These are phyloP conservation scores for Tenthredo mesomela DNA, from an alignment of 2,888 invertebrate species.

Conservation along the genomic window DNA sequence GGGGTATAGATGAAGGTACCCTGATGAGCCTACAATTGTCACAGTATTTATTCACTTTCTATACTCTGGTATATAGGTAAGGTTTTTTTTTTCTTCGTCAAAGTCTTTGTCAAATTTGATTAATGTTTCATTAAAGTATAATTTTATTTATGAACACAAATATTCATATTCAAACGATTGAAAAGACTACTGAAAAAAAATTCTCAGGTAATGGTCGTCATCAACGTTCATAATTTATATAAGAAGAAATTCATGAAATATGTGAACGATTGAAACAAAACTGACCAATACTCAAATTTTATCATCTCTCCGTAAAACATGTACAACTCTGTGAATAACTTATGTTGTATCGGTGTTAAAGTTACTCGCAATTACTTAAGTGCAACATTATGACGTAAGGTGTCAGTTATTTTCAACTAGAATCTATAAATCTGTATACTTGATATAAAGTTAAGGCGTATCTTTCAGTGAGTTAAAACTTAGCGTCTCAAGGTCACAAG, in stretches of 20 bases:
- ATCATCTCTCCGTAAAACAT: constrained; percentile 9
- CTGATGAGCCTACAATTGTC: background rate
- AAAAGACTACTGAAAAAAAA: background rate
- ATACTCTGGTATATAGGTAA: background rate
- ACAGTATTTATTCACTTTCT: constrained; percentile 40
- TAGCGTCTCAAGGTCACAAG: background rate
- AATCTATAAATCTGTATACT: background rate
- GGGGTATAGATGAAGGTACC: background rate
- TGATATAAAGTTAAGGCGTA: background rate
- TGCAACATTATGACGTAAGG: constrained; percentile 2
- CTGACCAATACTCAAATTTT: constrained; percentile 14
- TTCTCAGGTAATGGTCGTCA: background rate
- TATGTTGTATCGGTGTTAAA: constrained; percentile 24
- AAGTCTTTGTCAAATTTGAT: constrained; percentile 20
- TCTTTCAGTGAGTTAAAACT: constrained; percentile 7
- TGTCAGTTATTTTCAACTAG: background rate
- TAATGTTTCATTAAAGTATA: constrained; percentile 11
- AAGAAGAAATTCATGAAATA: constrained; percentile 17
- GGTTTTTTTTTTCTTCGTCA: background rate
- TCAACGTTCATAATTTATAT: background rate
- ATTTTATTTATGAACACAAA: constrained; percentile 2
- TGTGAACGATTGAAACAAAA: constrained; percentile 27
- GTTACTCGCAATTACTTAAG: constrained; percentile 27
- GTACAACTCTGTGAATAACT: constrained; percentile 29
- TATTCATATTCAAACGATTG: constrained; percentile 11